A percentile compares a stretch with the other conserved stretches of the same genome.
phyloP scores from a whole-genome alignment of 2,113 vertebrate genomes.

The Rhynchomys soricoides region DNA sequence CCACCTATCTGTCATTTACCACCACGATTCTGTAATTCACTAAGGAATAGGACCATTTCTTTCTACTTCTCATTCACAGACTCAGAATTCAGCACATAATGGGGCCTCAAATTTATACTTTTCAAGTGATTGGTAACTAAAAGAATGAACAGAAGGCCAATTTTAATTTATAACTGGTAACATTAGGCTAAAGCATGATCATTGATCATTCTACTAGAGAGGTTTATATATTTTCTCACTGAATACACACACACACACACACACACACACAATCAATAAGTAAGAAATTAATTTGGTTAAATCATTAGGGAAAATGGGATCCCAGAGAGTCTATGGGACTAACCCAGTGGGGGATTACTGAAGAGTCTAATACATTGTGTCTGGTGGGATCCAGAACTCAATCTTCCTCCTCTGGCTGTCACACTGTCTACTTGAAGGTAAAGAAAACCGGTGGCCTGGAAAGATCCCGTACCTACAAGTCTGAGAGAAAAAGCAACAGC shows the following conservation, averaged over 20 bases:
- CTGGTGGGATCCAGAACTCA: background rate
- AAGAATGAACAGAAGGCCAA: slow-evolving; percentile 3
- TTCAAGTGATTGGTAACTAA: slow-evolving; percentile 17
- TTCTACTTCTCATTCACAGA: background rate
- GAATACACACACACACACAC: background rate
- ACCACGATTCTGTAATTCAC: background rate
- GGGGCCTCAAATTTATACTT: background rate
- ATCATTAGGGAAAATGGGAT: slow-evolving; percentile 3
- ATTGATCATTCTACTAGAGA: slow-evolving; percentile 1
- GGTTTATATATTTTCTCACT: background rate
- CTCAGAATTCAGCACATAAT: background rate
- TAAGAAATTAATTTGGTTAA: slow-evolving; percentile 5
- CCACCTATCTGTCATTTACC: background rate
- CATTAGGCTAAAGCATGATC: background rate
- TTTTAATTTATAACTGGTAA: slow-evolving; percentile 13
- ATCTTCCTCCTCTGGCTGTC: background rate
- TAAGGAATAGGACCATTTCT: background rate
- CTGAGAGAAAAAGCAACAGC: background rate
- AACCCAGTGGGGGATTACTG: background rate
- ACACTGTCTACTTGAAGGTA: background rate
- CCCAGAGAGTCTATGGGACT: background rate
- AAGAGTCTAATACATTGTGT: background rate
- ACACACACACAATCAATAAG: background rate
- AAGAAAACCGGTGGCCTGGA: background rate
- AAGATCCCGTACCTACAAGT: background rate